Conservation (phyloP, 2,113 vertebrate genomes). For the Pantherophis guttatus region DNA sequence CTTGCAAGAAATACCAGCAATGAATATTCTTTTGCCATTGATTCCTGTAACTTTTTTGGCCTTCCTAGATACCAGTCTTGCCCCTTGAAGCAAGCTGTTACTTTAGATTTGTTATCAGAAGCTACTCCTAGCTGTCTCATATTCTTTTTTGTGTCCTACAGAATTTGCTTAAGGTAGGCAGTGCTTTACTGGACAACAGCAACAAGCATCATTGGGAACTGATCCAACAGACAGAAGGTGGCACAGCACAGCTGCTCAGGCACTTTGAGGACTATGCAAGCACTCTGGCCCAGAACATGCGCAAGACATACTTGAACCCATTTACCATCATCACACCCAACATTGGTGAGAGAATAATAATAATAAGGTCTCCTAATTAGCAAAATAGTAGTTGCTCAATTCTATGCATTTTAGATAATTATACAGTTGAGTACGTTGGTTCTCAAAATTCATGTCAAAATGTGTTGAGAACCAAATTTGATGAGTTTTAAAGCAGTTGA, state of each 20-base stretch:
- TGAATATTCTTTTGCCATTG: background rate
- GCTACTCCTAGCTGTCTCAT: background rate
- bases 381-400: background rate
- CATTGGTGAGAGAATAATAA: slow-evolving; percentile 79
- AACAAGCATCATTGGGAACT: slow-evolving; percentile 89
- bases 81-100: background rate
- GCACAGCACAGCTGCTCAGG: slow-evolving; percentile 83
- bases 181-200: slow-evolving; percentile 80
- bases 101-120: background rate
- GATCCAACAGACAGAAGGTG: slow-evolving; percentile 90
- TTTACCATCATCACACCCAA: slow-evolving; percentile 95
- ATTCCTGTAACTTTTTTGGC: background rate
- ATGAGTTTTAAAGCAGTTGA: too few species aligned
- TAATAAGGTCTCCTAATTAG: background rate
- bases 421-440: background rate
- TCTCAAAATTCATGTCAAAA: too few species aligned
- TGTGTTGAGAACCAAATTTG: too few species aligned
- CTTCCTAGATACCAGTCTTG: background rate
- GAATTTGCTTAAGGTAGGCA: slow-evolving; percentile 91
- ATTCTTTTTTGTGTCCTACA: slow-evolving; percentile 39
- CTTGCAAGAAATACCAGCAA: background rate
- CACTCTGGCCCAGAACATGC: slow-evolving; percentile 92
- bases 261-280: slow-evolving; percentile 89
- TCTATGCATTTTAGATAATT: background rate
- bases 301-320: slow-evolving; percentile 93